Conservation (phyloP, 2,113 vertebrate genomes). For the Pterocles orientalis region DNA sequence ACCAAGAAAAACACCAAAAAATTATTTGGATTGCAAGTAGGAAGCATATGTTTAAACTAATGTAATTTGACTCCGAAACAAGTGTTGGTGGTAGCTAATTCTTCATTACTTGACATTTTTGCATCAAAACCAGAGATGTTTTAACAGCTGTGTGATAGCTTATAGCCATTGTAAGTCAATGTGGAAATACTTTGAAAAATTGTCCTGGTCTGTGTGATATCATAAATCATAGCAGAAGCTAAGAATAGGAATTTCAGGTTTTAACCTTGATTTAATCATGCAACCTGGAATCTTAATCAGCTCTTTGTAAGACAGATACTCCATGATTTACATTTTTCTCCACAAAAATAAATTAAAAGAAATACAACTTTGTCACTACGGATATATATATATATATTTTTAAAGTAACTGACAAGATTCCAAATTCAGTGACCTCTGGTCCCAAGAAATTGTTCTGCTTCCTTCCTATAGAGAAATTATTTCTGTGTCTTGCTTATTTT, state of each 20-base stretch:
- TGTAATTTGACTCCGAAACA: neutral
- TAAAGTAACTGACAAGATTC: neutral
- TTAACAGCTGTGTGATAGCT: neutral
- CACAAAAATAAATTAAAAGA: neutral
- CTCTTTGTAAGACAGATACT: neutral
- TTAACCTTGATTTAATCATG: neutral
- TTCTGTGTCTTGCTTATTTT: neutral
- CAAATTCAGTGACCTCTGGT: neutral
- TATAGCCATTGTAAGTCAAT: neutral
- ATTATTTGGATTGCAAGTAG: neutral
- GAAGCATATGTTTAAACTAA: neutral
- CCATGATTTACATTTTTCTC: neutral
- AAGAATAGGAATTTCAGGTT: neutral
- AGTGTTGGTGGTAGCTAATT: neutral
- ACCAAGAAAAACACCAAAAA: neutral
- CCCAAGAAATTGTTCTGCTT: neutral
- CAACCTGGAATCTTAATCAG: neutral
- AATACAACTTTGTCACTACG: accelerated
- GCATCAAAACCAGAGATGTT: neutral
- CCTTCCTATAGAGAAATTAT: neutral
- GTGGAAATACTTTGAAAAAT: neutral
- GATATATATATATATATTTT: neutral
- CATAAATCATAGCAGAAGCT: neutral
- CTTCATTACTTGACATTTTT: neutral
- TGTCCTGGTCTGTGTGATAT: neutral